Evolutionary conservation across 2,797 vertebrate species (phyloP).

Genomic region (Trachops cirrhosus): DNA sequence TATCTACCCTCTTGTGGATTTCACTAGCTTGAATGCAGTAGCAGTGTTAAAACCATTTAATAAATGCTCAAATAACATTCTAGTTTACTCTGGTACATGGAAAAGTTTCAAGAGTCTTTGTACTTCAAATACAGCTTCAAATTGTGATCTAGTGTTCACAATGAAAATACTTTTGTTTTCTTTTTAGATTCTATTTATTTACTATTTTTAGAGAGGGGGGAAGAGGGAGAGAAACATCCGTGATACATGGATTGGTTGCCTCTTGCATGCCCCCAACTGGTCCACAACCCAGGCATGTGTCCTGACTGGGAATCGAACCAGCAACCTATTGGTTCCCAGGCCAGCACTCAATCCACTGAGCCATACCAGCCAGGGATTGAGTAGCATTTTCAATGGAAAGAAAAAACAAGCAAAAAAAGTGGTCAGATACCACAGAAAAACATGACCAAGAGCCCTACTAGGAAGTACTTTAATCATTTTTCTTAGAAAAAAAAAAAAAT

Average conservation of each 20-base stretch:
- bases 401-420: not conserved
- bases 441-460: constrained; percentile 51
- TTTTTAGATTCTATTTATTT: no score
- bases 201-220: no score
- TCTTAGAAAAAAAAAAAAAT: constrained; percentile 55
- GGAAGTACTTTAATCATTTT: constrained; percentile 71
- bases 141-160: not conserved
- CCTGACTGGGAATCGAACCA: no score
- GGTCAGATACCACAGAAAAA: constrained; percentile 23
- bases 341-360: no score
- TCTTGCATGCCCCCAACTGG: no score
- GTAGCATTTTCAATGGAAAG: constrained; percentile 1
- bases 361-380: not conserved
- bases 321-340: no score
- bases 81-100: constrained; percentile 30
- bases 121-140: constrained; percentile 26
- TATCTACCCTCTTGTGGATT: not conserved
- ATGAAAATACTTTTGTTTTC: not conserved
- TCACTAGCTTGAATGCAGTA: constrained; percentile 41
- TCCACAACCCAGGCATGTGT: no score
- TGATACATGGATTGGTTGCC: no score
- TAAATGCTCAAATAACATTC: constrained; percentile 54
- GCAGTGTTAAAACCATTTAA: constrained; percentile 48
- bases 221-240: no score
- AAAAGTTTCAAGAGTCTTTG: constrained; percentile 5